Evolutionary conservation across 2,113 vertebrate species (phyloP).

Genomic region (Callipepla squamata): DNA sequence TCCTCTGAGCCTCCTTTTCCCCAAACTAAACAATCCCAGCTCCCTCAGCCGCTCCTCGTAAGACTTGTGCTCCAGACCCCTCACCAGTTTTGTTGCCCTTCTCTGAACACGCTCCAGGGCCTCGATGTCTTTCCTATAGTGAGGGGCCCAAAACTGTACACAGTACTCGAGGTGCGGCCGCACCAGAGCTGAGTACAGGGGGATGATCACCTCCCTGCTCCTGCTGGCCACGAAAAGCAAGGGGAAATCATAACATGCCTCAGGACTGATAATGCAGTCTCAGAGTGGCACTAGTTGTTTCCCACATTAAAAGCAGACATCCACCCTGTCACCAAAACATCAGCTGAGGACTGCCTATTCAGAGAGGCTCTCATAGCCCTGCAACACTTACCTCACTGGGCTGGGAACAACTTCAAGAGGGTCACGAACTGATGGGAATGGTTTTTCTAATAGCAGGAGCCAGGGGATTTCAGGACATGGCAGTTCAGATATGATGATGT

Average conservation of each 20-base stretch:
- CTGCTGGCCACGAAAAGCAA: no score
- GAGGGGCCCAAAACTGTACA: no score
- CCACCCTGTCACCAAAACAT: background rate
- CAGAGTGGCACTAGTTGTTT: background rate
- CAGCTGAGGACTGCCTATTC: background rate
- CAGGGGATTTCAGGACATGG: background rate
- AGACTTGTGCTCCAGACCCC: no score
- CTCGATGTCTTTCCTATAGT: no score
- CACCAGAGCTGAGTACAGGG: no score
- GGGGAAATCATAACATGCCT: background rate
- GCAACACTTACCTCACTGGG: background rate
- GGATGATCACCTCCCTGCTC: no score
- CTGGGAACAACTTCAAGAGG: background rate
- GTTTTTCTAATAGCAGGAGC: background rate
- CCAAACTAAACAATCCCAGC: no score
- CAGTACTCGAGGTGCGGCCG: no score
- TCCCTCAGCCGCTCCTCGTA: no score
- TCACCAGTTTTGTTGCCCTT: no score
- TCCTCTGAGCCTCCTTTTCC: no score
- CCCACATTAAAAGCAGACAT: background rate
- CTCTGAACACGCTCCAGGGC: no score
- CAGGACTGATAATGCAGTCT: background rate
- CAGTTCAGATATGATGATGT: background rate
- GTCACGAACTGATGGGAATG: background rate
- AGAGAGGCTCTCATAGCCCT: background rate